Percentiles rank a stretch among this genome's conserved stretches.
phyloP scores from a whole-genome alignment of 2,888 invertebrate species.

The Cheilosia vernalis region DNA sequence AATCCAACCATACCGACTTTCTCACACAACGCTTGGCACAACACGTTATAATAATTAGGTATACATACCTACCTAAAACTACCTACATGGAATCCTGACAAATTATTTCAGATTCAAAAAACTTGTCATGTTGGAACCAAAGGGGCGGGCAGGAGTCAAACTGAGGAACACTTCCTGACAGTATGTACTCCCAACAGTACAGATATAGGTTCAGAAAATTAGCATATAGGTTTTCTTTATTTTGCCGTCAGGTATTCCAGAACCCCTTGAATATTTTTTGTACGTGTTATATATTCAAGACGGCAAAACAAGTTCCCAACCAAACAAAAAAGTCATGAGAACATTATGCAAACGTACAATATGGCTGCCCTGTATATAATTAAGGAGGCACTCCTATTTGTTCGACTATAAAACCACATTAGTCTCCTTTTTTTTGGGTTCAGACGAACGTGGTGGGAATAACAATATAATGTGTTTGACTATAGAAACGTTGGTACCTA shows the following conservation, averaged over 20 bases:
- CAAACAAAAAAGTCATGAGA: slow-evolving; percentile 36
- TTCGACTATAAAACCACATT: slow-evolving; percentile 54
- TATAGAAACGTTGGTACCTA: slow-evolving; percentile 2
- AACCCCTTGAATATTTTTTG: slow-evolving; percentile 30
- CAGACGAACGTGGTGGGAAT: slow-evolving; percentile 24
- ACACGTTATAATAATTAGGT: too few species aligned
- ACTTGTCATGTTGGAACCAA: slow-evolving; percentile 12
- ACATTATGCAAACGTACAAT: slow-evolving; percentile 31
- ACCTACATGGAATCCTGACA: neutral
- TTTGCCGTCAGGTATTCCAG: slow-evolving; percentile 9
- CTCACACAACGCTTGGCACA: too few species aligned
- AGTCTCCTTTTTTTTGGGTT: slow-evolving; percentile 28
- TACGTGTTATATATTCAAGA: neutral
- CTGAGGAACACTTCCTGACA: slow-evolving; percentile 49
- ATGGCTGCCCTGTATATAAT: slow-evolving; percentile 56
- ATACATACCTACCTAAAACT: neutral
- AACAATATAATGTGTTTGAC: neutral
- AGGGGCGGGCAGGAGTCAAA: slow-evolving; percentile 60
- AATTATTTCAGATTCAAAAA: neutral
- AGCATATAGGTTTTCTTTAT: slow-evolving; percentile 1
- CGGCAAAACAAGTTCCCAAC: slow-evolving; percentile 51
- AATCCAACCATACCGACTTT: too few species aligned
- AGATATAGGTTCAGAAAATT: neutral
- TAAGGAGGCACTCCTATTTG: slow-evolving; percentile 17
- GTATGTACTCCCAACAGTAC: neutral